Conservation (phyloP, 2,888 invertebrate genomes). For the Nemoura dubitans region DNA sequence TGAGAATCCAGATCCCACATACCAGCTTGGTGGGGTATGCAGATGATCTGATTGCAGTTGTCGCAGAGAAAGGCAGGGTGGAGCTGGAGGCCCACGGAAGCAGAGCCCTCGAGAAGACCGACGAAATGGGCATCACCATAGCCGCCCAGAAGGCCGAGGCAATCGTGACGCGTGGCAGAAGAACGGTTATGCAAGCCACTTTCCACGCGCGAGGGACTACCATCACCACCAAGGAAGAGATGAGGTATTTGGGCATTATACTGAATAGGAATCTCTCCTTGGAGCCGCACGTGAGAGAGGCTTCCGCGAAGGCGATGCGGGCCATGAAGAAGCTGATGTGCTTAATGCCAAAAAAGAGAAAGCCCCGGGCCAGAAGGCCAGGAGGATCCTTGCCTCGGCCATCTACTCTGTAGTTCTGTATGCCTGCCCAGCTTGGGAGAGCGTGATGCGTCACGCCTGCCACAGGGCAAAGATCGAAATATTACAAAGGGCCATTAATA, state of each 20-base stretch:
- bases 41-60: not conserved
- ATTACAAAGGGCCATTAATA: not conserved
- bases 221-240: not conserved
- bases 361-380: not conserved
- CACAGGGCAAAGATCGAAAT: not conserved
- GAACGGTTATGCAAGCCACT: not conserved
- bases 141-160: not conserved
- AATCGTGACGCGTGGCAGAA: not conserved
- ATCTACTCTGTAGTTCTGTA: not conserved
- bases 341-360: not conserved
- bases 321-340: not conserved
- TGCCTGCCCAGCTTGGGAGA: slow-evolving; percentile 2
- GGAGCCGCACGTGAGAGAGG: not conserved
- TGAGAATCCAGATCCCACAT: not conserved
- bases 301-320: not conserved
- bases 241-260: not conserved
- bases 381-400: not conserved
- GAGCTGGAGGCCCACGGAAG: not conserved
- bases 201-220: not conserved
- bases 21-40: not conserved
- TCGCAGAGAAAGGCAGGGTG: not conserved
- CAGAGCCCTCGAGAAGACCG: not conserved
- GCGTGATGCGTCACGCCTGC: not conserved
- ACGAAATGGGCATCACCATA: not conserved
- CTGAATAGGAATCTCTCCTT: not conserved